phyloP scores from a whole-genome alignment of 2,113 vertebrate species.

The Plecotus auritus region DNA sequence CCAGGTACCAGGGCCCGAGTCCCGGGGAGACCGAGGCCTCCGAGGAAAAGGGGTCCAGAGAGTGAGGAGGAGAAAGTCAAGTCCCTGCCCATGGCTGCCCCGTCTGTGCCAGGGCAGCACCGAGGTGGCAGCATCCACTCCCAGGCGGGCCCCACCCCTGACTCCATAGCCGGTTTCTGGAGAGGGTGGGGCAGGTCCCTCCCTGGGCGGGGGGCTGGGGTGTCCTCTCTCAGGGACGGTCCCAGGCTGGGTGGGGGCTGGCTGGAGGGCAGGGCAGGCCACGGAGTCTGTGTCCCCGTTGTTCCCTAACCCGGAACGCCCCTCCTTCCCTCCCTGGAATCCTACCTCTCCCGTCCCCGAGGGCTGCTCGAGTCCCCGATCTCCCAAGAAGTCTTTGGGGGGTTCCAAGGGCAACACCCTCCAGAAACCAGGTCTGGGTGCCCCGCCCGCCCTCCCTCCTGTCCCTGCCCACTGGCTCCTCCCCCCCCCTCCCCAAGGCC shows the following conservation, averaged over 20 bases:
- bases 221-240: background rate
- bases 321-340: background rate
- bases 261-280: background rate
- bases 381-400: background rate
- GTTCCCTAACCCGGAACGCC: background rate
- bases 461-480: background rate
- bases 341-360: background rate
- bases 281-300: background rate
- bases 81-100: background rate
- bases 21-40: background rate
- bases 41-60: background rate
- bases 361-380: background rate
- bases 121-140: background rate
- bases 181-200: background rate
- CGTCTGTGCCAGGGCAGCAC: background rate
- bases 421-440: background rate
- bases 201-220: background rate
- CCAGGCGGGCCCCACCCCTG: background rate
- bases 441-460: background rate
- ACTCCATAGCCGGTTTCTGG: background rate
- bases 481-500: background rate
- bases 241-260: background rate
- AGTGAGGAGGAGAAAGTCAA: background rate
- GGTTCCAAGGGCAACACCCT: background rate
- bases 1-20: background rate